phyloP scores from a whole-genome alignment of 2,888 invertebrate species.

The Campopleginae sp. region DNA sequence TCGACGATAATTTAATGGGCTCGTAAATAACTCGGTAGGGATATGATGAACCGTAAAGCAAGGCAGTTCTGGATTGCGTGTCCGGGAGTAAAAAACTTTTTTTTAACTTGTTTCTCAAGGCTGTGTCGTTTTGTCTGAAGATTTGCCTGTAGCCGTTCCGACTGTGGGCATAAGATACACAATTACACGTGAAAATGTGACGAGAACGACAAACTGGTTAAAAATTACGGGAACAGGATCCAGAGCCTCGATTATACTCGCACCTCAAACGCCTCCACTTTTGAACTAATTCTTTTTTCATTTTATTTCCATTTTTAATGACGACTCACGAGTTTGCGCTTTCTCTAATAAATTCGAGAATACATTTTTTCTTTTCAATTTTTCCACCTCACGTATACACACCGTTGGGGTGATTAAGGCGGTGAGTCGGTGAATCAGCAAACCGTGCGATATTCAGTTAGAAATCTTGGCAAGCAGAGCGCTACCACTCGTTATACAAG shows the following conservation, averaged over 20 bases:
- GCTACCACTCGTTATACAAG: slow-evolving; percentile 64
- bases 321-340: slow-evolving; percentile 49
- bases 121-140: slow-evolving; percentile 19
- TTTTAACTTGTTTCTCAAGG: neutral
- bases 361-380: slow-evolving; percentile 39
- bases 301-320: slow-evolving; percentile 11
- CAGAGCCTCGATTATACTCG: slow-evolving; percentile 24
- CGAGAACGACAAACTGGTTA: neutral
- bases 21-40: slow-evolving; percentile 39
- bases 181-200: neutral
- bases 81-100: slow-evolving; percentile 14
- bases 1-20: slow-evolving; percentile 14
- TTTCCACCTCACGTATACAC: slow-evolving; percentile 28
- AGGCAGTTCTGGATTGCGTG: slow-evolving; percentile 38
- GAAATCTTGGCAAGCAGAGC: slow-evolving; percentile 70
- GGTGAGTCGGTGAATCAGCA: slow-evolving; percentile 67
- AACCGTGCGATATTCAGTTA: slow-evolving; percentile 66
- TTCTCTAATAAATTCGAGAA: slow-evolving; percentile 70
- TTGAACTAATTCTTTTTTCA: neutral
- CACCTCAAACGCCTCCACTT: slow-evolving; percentile 9
- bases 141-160: slow-evolving; percentile 39
- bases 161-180: neutral
- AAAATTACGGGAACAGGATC: slow-evolving; percentile 25
- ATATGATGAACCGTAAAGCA: slow-evolving; percentile 15
- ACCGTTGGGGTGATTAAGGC: slow-evolving; percentile 65